These are phyloP conservation scores for Urocynchramus pylzowi DNA, from an alignment of 2,113 vertebrate genomes.

Conservation along the genomic window DNA sequence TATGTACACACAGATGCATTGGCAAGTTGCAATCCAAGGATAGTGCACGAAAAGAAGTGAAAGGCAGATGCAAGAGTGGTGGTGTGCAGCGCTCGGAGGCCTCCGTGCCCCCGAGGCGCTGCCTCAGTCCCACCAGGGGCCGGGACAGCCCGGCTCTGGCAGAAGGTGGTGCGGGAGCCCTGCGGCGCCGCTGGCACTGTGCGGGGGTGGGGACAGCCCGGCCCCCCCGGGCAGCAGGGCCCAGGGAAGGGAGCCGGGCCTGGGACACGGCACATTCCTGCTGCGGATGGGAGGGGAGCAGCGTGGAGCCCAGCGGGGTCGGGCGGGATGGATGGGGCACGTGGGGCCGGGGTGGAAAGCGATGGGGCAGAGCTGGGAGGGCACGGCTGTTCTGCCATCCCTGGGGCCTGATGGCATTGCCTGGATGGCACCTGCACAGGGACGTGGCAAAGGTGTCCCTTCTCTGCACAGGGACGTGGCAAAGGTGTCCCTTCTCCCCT, in stretches of 20 bases:
- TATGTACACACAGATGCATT: conserved; percentile 46
- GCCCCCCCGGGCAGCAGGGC: background rate
- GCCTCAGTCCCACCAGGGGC: background rate
- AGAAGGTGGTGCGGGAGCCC: background rate
- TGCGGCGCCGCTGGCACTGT: background rate
- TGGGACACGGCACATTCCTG: background rate
- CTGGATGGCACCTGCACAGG: fast-evolving
- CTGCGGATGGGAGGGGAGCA: background rate
- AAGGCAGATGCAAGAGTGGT: conserved; percentile 31
- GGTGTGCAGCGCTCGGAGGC: background rate
- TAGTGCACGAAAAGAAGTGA: conserved; percentile 7
- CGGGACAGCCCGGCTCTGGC: background rate
- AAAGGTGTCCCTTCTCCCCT: background rate
- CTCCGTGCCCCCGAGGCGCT: background rate
- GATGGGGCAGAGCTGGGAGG: conserved; percentile 2
- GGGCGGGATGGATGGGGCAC: background rate
- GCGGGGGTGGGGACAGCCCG: background rate
- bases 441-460: background rate
- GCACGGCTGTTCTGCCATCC: background rate
- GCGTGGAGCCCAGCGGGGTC: background rate
- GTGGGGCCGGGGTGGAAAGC: background rate
- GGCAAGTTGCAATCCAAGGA: conserved; percentile 55
- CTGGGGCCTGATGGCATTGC: background rate
- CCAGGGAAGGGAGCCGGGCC: background rate
- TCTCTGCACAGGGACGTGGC: background rate